These are phyloP conservation scores for Heliconius ismenius DNA, from an alignment of 2,888 invertebrate species.

Conservation along the genomic window DNA sequence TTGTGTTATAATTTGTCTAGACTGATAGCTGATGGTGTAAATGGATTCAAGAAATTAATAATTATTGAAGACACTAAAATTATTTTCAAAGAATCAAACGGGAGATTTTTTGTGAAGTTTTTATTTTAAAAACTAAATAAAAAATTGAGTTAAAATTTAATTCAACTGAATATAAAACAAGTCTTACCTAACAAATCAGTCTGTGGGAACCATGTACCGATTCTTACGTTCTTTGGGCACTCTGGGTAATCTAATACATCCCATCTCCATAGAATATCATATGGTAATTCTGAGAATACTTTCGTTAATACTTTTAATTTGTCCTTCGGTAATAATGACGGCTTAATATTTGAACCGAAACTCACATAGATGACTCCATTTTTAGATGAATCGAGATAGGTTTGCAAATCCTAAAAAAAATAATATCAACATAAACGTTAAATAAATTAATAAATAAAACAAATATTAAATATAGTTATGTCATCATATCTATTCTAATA, in stretches of 20 bases:
- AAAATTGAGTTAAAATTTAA: neutral
- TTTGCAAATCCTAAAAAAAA: slow-evolving; percentile 55
- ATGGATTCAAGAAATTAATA: no score
- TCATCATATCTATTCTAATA: no score
- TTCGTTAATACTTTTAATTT: slow-evolving; percentile 43
- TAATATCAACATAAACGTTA: neutral
- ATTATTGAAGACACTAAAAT: no score
- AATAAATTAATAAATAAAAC: neutral
- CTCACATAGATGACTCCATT: slow-evolving; percentile 63
- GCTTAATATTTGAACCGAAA: slow-evolving; percentile 57
- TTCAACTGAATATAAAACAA: slow-evolving; percentile 4
- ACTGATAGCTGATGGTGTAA: no score
- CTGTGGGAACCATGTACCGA: slow-evolving; percentile 62
- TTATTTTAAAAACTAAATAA: no score
- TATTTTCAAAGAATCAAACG: no score
- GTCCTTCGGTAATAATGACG: slow-evolving; percentile 43
- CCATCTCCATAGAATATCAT: slow-evolving; percentile 62
- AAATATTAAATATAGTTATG: no score
- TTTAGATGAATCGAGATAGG: slow-evolving; percentile 57
- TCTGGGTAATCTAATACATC: slow-evolving; percentile 51
- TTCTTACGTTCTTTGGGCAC: slow-evolving; percentile 54
- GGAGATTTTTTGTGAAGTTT: no score
- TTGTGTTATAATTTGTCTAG: no score
- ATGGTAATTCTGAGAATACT: slow-evolving; percentile 54
- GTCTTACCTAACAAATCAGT: slow-evolving; percentile 59